phyloP scores from a whole-genome alignment of 2,888 invertebrate species.

The Heteromurus nitidus region DNA sequence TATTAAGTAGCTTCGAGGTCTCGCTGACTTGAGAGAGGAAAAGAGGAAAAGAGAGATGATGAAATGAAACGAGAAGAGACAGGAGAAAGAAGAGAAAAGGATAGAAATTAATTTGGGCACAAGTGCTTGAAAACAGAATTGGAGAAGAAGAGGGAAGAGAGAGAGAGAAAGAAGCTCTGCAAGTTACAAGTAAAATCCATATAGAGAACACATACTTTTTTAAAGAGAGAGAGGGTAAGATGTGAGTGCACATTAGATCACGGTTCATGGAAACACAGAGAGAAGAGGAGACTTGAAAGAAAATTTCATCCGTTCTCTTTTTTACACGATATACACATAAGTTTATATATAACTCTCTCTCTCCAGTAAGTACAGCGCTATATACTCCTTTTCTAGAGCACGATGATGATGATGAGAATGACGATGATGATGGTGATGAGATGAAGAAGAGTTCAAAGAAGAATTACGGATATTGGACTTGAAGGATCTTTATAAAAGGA shows the following conservation, averaged over 20 bases:
- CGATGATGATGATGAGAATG: slow-evolving; percentile 7
- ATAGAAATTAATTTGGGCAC: slow-evolving; percentile 62
- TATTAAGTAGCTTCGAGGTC: slow-evolving; percentile 53
- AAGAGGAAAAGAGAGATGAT: slow-evolving; percentile 33
- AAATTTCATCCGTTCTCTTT: slow-evolving; percentile 32
- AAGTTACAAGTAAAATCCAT: slow-evolving; percentile 22
- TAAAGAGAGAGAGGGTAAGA: slow-evolving; percentile 23
- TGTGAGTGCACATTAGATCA: slow-evolving; percentile 50
- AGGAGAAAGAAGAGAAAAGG: slow-evolving; percentile 50
- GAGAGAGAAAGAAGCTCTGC: not conserved
- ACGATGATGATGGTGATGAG: slow-evolving; percentile 27
- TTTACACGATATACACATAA: not conserved
- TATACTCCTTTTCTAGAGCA: not conserved
- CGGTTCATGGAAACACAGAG: slow-evolving; percentile 42
- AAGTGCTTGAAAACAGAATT: slow-evolving; percentile 62
- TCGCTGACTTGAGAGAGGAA: slow-evolving; percentile 10
- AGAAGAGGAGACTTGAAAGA: slow-evolving; percentile 35
- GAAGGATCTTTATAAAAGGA: slow-evolving; percentile 24
- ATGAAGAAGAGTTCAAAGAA: slow-evolving; percentile 48
- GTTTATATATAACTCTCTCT: not conserved
- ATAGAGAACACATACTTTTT: slow-evolving; percentile 20
- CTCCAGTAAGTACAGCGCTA: not conserved
- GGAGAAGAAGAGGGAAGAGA: slow-evolving; percentile 18
- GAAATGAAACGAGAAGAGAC: slow-evolving; percentile 56
- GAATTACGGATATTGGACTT: slow-evolving; percentile 50